Conservation (phyloP, 2,113 vertebrate species). For the Lamprologus lemairii region DNA sequence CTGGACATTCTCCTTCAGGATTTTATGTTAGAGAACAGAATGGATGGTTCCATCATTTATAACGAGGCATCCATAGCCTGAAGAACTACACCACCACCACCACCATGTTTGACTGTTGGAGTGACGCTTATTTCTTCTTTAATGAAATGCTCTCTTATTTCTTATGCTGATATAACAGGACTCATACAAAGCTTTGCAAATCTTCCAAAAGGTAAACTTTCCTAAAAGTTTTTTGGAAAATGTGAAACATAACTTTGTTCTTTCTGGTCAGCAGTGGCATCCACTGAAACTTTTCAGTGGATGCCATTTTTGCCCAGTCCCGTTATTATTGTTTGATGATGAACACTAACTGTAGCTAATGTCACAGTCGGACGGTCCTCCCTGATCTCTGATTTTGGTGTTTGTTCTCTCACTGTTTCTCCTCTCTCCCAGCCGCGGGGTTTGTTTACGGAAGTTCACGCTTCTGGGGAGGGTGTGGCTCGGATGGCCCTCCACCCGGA, state of each 20-base stretch:
- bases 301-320: background rate
- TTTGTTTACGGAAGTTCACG: background rate
- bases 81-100: background rate
- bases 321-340: background rate
- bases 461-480: background rate
- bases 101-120: background rate
- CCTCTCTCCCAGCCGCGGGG: background rate
- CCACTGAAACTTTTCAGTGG: background rate
- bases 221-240: background rate
- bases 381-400: background rate
- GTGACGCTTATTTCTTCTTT: background rate
- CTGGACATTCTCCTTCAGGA: background rate
- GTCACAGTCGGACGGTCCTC: background rate
- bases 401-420: background rate
- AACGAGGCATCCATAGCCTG: background rate
- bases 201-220: background rate
- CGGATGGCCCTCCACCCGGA: background rate
- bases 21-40: background rate
- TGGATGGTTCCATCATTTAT: background rate
- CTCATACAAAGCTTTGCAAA: background rate
- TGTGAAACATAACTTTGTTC: background rate
- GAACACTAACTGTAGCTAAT: background rate
- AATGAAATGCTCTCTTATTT: background rate
- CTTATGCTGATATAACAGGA: background rate
- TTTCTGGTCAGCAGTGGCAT: background rate